phyloP scores from a whole-genome alignment of 1,140 invertebrate species.

The Stegodyphus dumicola region DNA sequence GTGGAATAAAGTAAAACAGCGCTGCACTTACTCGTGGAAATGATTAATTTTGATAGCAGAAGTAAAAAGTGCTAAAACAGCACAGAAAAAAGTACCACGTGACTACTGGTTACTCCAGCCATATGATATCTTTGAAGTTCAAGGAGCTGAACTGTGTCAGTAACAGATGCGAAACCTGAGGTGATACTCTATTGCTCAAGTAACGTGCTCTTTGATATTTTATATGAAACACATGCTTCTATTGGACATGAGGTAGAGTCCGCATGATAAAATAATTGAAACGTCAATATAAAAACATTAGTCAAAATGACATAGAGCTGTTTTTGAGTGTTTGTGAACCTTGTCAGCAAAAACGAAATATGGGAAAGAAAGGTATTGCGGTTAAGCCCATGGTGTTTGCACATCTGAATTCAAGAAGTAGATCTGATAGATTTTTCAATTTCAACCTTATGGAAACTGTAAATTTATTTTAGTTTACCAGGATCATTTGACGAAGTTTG shows the following conservation, averaged over 20 bases:
- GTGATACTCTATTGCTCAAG: slow-evolving; percentile 2
- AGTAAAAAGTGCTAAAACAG: slow-evolving; percentile 12
- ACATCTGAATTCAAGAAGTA: no score
- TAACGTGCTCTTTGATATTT: not conserved
- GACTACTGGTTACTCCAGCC: slow-evolving; percentile 5
- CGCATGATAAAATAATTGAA: not conserved
- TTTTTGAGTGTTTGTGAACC: not conserved
- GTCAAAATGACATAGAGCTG: not conserved
- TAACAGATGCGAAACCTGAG: slow-evolving; percentile 20
- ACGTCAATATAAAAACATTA: not conserved
- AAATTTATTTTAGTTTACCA: slow-evolving; percentile 7
- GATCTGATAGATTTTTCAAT: no score
- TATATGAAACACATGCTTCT: not conserved
- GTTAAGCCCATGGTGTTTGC: no score
- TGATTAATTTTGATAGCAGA: slow-evolving; percentile 14
- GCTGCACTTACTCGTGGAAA: not conserved
- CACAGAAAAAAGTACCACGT: slow-evolving; percentile 16
- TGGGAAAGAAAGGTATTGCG: no score
- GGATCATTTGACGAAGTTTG: slow-evolving; percentile 6
- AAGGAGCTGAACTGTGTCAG: slow-evolving; percentile 10
- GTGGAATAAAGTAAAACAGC: slow-evolving; percentile 4
- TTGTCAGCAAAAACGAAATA: no score
- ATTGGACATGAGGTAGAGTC: not conserved
- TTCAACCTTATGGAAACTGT: slow-evolving; percentile 1
- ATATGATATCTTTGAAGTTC: slow-evolving; percentile 18